phyloP scores from a whole-genome alignment of 2,888 invertebrate species.

The Ditylenchus weischeri region DNA sequence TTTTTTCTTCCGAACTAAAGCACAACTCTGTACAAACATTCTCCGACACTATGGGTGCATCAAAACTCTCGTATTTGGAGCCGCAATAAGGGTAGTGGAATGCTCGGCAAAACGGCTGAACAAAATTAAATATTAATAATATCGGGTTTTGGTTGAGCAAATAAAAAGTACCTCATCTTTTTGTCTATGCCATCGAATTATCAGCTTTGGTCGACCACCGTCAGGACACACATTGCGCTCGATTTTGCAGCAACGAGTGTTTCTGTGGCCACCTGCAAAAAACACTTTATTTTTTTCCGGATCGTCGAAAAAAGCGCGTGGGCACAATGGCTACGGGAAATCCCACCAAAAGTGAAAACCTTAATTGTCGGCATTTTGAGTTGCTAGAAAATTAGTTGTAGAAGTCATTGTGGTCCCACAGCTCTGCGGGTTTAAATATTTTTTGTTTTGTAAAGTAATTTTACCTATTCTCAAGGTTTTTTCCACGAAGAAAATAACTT shows the following conservation, averaged over 20 bases:
- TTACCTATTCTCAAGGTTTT: too few species aligned
- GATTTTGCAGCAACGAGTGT: constrained; percentile 21
- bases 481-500: too few species aligned
- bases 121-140: constrained; percentile 3
- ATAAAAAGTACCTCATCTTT: constrained; percentile 16
- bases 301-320: too few species aligned
- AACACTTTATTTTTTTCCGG: too few species aligned
- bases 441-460: too few species aligned
- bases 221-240: constrained; percentile 25
- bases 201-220: constrained; percentile 19
- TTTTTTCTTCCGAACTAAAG: constrained; percentile 29
- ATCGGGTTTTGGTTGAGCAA: constrained; percentile 1
- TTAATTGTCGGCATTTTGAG: too few species aligned
- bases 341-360: too few species aligned
- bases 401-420: too few species aligned
- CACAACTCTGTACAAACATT: constrained; percentile 27
- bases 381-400: too few species aligned
- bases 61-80: constrained; percentile 12
- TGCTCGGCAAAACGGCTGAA: constrained; percentile 33
- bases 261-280: neutral
- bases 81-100: constrained; percentile 31
- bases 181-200: constrained; percentile 31
- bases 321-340: too few species aligned
- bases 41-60: constrained; percentile 26
- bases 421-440: too few species aligned